Percentiles rank a stretch among this genome's conserved stretches.
phyloP scores from a whole-genome alignment of 2,113 vertebrate genomes.

The Pimephales promelas region DNA sequence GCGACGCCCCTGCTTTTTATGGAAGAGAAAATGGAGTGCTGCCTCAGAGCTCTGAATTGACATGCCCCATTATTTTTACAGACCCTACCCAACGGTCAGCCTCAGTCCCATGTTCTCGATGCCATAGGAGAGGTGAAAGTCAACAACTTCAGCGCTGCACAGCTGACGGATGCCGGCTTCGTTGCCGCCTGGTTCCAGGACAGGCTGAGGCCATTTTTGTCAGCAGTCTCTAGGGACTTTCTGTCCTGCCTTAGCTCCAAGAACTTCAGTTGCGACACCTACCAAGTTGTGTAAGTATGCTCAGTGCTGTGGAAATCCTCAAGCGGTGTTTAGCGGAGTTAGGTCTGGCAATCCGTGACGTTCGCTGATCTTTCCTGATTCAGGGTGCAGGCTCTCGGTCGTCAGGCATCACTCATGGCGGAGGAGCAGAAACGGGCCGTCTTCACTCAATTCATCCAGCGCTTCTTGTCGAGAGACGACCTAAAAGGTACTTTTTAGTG shows the following conservation, averaged over 20 bases:
- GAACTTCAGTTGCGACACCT: too few species aligned
- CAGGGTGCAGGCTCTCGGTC: conserved; percentile 58
- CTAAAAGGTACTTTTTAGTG: not conserved
- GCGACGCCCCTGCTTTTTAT: not conserved
- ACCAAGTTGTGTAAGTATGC: too few species aligned
- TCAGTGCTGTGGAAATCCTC: conserved; percentile 47
- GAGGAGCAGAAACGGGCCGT: conserved; percentile 38
- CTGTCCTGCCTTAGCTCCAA: too few species aligned
- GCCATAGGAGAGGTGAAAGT: conserved; percentile 39
- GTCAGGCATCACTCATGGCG: conserved; percentile 53
- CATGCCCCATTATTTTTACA: not conserved
- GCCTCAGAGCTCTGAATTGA: not conserved
- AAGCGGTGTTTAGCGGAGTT: not conserved
- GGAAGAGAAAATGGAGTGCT: not conserved
- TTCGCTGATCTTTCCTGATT: conserved; percentile 8
- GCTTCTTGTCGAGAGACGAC: too few species aligned
- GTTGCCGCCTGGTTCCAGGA: too few species aligned
- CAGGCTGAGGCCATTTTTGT: too few species aligned
- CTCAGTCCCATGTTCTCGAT: conserved; percentile 34
- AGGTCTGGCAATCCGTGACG: not conserved
- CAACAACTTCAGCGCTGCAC: too few species aligned
- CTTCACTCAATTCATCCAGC: conserved; percentile 31
- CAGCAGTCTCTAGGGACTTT: too few species aligned
- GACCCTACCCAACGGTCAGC: not conserved
- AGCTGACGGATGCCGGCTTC: too few species aligned